Evolutionary conservation across 2,888 invertebrate genomes (phyloP).

Genomic region (Latheticus oryzae): DNA sequence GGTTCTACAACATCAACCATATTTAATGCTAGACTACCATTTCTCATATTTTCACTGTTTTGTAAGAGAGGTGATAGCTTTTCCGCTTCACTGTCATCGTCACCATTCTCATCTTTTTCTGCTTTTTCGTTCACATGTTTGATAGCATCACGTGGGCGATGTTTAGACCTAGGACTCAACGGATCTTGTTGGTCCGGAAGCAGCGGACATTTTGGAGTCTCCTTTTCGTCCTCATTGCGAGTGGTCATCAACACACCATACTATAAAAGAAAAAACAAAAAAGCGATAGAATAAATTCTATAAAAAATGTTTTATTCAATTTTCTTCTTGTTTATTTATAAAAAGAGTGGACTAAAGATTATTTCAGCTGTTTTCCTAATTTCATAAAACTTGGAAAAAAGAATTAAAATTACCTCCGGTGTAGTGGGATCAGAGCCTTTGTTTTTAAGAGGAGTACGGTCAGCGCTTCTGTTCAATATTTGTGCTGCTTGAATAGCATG

Average conservation of each 20-base stretch:
- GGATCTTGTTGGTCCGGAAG: conserved; percentile 55
- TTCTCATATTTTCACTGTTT: conserved; percentile 57
- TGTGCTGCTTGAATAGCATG: conserved; percentile 76
- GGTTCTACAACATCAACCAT: conserved; percentile 69
- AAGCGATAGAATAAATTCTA: background rate
- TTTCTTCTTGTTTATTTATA: too few relatives aligned
- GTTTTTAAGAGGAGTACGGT: conserved; percentile 66
- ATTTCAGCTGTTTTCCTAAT: background rate
- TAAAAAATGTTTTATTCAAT: too few relatives aligned
- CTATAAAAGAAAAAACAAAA: conserved; percentile 65
- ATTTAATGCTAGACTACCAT: conserved; percentile 62
- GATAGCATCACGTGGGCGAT: conserved; percentile 67
- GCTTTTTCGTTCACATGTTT: conserved; percentile 73
- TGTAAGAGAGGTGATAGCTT: conserved; percentile 81
- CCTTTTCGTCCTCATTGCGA: conserved; percentile 68
- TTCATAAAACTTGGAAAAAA: conserved; percentile 1
- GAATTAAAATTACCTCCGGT: conserved; percentile 72
- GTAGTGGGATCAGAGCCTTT: conserved; percentile 63
- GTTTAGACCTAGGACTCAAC: conserved; percentile 54
- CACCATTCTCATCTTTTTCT: conserved; percentile 68
- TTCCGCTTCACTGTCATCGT: conserved; percentile 87
- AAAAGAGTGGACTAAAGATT: too few relatives aligned
- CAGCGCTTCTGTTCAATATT: conserved; percentile 71
- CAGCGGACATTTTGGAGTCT: conserved; percentile 62
- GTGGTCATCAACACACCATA: conserved; percentile 77